Base-by-base conservation (phyloP, 2,888 invertebrate genomes). In the Sesia bembeciformis region DNA sequence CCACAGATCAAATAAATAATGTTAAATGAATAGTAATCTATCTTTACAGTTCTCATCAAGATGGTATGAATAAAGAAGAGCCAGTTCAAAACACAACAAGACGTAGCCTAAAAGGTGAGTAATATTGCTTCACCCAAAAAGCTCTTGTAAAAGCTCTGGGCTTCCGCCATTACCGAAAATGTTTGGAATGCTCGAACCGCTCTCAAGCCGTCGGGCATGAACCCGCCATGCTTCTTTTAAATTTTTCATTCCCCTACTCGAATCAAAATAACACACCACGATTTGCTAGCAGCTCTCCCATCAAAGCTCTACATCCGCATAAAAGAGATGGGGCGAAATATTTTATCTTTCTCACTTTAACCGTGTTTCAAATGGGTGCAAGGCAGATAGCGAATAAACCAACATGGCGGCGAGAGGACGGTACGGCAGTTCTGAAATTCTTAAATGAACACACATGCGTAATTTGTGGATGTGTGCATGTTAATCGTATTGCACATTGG, bases 231-330 rank as follows among this genome's bases (percentile, higher is more conserved):
- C 67, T 72, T 74, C 54, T 76, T 80, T 78, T 75, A 68, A 75
- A 81, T 74, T 76, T 78, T 79, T 75, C 76, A 78, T 81, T 81
- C 83, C 86, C 86, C 84, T 80, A 74, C 79, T 78, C 74, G 70
- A 84, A 78, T 75, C 73, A 70, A 74, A 80, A 77, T 78, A 80
- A 74, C 8, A 40, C 52, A 51, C 43, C 71, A 74, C 77, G 74
- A 77, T 76, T 77, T 76, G 74, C 71, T 74, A 73, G 72, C 72
- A 64, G 66, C 65, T 68, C 65, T 66, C 68, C 66, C 65, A 61
- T 65, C 52, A 53, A 53, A 50, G 53, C 53, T 59, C 57, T 50
- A 56, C 55, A 60, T 53, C 50, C 40, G 74, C 60, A 65, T 57
- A 68, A 81, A 67, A 66, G 80, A 78, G 83, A 77, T 69, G 70